These are phyloP conservation scores for Brachionus rubens DNA, from an alignment of 1,140 invertebrate genomes.

Conservation along the genomic window DNA sequence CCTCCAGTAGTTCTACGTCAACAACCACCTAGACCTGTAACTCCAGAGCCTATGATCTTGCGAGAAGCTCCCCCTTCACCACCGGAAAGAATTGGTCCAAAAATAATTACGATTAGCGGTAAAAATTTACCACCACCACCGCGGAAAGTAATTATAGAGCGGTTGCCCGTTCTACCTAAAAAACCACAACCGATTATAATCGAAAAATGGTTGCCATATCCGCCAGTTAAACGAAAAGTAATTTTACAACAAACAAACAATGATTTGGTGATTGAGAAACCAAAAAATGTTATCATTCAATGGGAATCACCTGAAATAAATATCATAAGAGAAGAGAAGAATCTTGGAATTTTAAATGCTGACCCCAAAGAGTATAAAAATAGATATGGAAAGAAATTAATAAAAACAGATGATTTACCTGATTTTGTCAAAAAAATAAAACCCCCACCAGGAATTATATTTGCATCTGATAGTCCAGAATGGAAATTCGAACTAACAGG, in stretches of 20 bases:
- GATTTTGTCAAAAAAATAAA: neutral
- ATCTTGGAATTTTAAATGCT: constrained; percentile 11
- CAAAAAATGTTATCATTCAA: constrained; percentile 43
- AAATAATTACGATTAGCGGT: neutral
- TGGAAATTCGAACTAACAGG: neutral
- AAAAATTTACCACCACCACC: constrained; percentile 20
- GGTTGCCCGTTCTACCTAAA: constrained; percentile 16
- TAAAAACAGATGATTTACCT: neutral
- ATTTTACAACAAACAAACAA: neutral
- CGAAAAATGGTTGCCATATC: constrained; percentile 44
- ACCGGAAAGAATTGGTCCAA: neutral
- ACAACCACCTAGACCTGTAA: neutral
- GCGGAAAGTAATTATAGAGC: constrained; percentile 38
- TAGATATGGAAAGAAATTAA: neutral
- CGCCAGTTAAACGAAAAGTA: neutral
- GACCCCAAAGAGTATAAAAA: constrained; percentile 24
- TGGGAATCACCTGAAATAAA: neutral
- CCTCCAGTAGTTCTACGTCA: constrained; percentile 45
- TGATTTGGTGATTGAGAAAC: neutral
- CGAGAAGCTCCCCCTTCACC: constrained; percentile 26
- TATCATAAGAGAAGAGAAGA: neutral
- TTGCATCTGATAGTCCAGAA: neutral
- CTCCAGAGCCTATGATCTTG: constrained; percentile 16
- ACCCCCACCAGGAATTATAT: neutral
- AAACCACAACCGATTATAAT: constrained; percentile 33